Evolutionary conservation across 2,888 invertebrate species (phyloP), one percentile per base, ranked within the genome.

Genomic region (Globia sparganii): DNA sequence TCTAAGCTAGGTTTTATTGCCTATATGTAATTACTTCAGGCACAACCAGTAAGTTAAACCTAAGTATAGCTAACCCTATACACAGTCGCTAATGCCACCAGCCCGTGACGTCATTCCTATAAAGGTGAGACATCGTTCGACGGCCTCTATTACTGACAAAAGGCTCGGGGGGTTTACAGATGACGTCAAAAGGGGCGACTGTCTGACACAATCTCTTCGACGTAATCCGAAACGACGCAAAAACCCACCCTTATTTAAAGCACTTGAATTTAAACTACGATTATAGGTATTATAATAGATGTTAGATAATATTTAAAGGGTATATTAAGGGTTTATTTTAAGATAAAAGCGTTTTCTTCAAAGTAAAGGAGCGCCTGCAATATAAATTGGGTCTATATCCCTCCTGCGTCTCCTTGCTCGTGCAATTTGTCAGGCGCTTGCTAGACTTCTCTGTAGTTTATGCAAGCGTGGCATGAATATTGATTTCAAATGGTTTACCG

Each of bases 381-480:
- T 53, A 67, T 78, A 73, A 75, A 72, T 28, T 61, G 64, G 71
- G 21, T 58, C 72, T 62, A 77, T 76, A 40, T 46, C 34, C 34
- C 28, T 69, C 28, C 65, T 64, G 70, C 61, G 65, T 71, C 76
- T 75, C 21, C 58, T 80, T 88, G 86, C 88, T 77, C 40, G n/a
- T 37, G 37, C 37, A 80, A 70, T 81, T 75, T 76, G 61, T 77
- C 76, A 86, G 87, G 87, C 88, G 81, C 83, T 86, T 58, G 58
- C 37, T 34, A 66, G 69, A 72, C 25, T 53, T 71, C 58, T 21
- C 25, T 25, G n/a, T 53, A 71, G 5, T 34, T 62, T 78, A 58
- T 46, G 49, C 46, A 58, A 67, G 34, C 40, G 49, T 13, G 4
- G 58, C 37, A 18, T 46, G 61, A 72, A 73, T 73, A 73, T 73